A percentile compares a stretch with the other conserved stretches of the same genome.
Evolutionary conservation across 2,113 vertebrate species (phyloP).

Genomic region (Paralichthys olivaceus): DNA sequence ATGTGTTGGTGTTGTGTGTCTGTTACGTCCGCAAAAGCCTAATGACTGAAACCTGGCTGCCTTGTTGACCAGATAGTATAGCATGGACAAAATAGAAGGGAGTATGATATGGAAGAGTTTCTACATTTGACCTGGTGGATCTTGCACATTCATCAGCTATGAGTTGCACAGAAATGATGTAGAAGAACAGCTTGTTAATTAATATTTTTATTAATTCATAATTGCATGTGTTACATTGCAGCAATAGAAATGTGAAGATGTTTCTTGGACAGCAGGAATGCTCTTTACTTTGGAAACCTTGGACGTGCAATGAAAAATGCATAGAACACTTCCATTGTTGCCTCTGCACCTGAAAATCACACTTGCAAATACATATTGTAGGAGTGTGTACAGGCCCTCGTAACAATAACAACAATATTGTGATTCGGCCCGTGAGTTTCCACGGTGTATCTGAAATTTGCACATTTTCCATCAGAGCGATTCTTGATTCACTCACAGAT

Average conservation of each 20-base stretch:
- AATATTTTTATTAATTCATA: constrained; percentile 23
- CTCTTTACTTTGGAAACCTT: constrained; percentile 5
- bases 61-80: constrained; percentile 46
- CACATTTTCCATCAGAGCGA: constrained; percentile 26
- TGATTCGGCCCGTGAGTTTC: constrained; percentile 29
- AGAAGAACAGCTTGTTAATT: background rate
- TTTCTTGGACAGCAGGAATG: constrained; percentile 12
- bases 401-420: constrained; percentile 7
- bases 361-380: background rate
- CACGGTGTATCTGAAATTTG: constrained; percentile 35
- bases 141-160: constrained; percentile 38
- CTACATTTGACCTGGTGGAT: constrained; percentile 33
- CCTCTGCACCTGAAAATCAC: constrained; percentile 27
- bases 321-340: constrained; percentile 19
- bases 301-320: constrained; percentile 13
- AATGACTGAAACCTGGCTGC: constrained; percentile 63
- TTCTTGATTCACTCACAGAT: constrained; percentile 43
- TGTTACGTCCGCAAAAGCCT: constrained; percentile 46
- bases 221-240: constrained; percentile 23
- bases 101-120: constrained; percentile 28
- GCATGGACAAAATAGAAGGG: constrained; percentile 1
- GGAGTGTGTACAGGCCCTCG: background rate
- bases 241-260: background rate
- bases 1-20: constrained; percentile 33
- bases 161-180: constrained; percentile 57